Percentiles rank a stretch among this genome's conserved stretches.
phyloP scores from a whole-genome alignment of 2,888 invertebrate genomes.

The Gymnocheta viridis region DNA sequence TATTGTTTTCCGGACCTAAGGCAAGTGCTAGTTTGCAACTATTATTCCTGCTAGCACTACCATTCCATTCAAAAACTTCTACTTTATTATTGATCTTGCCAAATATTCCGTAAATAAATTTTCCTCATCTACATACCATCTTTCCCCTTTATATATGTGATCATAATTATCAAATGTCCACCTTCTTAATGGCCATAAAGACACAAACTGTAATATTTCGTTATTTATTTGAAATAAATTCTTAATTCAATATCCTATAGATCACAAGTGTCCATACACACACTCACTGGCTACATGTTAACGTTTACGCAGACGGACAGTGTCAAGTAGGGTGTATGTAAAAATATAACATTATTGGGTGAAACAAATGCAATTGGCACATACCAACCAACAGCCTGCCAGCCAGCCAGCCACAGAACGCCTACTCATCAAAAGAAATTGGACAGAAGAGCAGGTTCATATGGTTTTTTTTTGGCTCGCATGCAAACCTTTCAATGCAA shows the following conservation, averaged over 20 bases:
- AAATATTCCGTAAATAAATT: neutral
- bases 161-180: conserved; percentile 56
- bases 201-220: conserved; percentile 18
- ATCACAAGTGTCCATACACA: conserved; percentile 36
- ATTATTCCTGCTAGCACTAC: no score
- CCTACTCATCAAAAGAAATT: conserved; percentile 68
- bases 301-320: conserved; percentile 13
- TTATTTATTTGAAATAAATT: conserved; percentile 54
- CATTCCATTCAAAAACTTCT: no score
- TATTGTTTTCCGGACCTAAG: no score
- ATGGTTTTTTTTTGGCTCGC: conserved; percentile 11
- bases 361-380: conserved; percentile 64
- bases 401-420: conserved; percentile 46
- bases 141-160: conserved; percentile 17
- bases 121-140: neutral
- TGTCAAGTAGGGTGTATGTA: conserved; percentile 52
- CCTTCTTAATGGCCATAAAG: conserved; percentile 14
- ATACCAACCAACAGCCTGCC: neutral
- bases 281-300: neutral
- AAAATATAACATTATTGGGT: conserved; percentile 36
- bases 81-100: neutral
- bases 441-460: conserved; percentile 63
- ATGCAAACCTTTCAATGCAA: conserved; percentile 43
- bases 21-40: no score
- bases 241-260: conserved; percentile 53